Conservation (phyloP, 1,140 invertebrate species). For the Sitodiplosis mosellana region DNA sequence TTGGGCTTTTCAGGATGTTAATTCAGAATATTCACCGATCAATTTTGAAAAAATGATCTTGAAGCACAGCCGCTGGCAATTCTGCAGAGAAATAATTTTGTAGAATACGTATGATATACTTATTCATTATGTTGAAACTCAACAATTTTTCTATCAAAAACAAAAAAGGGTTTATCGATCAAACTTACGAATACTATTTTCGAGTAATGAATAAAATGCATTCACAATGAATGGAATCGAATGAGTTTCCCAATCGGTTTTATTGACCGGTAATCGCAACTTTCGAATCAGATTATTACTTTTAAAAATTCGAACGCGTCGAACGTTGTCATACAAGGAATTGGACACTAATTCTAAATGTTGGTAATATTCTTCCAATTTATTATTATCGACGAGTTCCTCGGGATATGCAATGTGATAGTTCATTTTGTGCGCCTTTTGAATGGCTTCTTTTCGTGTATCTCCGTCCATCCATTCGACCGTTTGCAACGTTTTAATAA, state of each 20-base stretch:
- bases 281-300: not conserved
- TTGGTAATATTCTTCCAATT: constrained; percentile 29
- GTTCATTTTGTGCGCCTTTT: constrained; percentile 23
- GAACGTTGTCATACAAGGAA: not conserved
- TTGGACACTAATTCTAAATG: constrained; percentile 26
- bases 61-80: too few species aligned
- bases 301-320: not conserved
- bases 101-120: too few species aligned
- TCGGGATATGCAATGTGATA: constrained; percentile 27
- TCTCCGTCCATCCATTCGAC: constrained; percentile 39
- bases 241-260: constrained; percentile 8
- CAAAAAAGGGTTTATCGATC: too few species aligned
- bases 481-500: constrained; percentile 24
- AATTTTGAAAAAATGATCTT: too few species aligned
- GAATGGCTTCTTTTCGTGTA: constrained; percentile 23
- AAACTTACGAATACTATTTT: not conserved
- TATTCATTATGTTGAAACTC: too few species aligned
- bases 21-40: too few species aligned
- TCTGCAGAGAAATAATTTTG: not conserved
- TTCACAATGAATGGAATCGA: not conserved
- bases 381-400: constrained; percentile 27
- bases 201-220: not conserved
- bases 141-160: too few species aligned
- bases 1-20: too few species aligned
- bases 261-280: constrained; percentile 7